phyloP scores from a whole-genome alignment of 2,888 invertebrate species.

The Apamea anceps region DNA sequence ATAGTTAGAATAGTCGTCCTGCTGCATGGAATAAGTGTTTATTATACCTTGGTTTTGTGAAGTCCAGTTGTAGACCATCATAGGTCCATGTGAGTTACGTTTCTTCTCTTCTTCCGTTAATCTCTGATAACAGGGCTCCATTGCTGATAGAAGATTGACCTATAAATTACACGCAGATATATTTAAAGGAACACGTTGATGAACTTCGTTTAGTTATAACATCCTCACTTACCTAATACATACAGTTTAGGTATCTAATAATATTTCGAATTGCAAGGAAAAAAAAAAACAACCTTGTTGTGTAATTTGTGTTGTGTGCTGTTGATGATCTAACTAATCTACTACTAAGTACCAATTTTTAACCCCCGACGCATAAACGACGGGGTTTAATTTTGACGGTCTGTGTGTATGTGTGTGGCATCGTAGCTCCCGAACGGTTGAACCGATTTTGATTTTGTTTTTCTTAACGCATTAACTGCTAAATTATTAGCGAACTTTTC shows the following conservation, averaged over 20 bases:
- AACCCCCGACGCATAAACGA: too few relatives aligned
- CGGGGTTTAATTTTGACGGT: too few relatives aligned
- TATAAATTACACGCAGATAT: conserved; percentile 70
- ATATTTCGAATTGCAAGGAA: background rate
- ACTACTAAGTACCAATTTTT: background rate
- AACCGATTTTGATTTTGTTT: too few relatives aligned
- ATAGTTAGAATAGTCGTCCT: background rate
- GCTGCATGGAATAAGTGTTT: background rate
- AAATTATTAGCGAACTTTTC: too few relatives aligned
- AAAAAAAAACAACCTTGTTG: too few relatives aligned
- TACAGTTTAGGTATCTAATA: background rate
- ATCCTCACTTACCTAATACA: background rate
- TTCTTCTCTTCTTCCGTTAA: conserved; percentile 93
- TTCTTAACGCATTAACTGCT: too few relatives aligned
- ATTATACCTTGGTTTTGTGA: conserved; percentile 90
- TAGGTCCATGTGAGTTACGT: conserved; percentile 96
- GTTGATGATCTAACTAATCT: background rate
- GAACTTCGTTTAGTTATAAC: too few relatives aligned
- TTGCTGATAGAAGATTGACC: conserved; percentile 93
- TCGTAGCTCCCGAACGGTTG: too few relatives aligned
- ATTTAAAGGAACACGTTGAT: background rate
- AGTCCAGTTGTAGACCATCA: conserved; percentile 94
- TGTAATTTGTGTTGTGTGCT: background rate
- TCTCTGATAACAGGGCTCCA: conserved; percentile 92
- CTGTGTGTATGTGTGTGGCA: too few relatives aligned